Evolutionary conservation across 2,113 vertebrate species (phyloP), one percentile per base, ranked within the genome.

Genomic region (Oncorhynchus gorbuscha): DNA sequence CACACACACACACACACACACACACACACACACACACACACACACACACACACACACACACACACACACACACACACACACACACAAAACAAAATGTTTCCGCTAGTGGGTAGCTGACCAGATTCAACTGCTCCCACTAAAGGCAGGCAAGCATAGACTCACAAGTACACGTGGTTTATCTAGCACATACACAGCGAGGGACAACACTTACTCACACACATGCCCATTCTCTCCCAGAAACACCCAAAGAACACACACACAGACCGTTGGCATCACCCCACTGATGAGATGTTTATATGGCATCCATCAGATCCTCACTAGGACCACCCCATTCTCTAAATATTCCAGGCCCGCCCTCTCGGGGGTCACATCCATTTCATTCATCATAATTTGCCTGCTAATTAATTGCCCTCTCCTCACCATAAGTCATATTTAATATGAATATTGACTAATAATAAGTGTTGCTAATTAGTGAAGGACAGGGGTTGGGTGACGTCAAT

Each of bases 341-440:
- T 71, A 78, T 75, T 85, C 83, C 81, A 70, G 67, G 28, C 8
- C 26, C 14, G 12, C 55, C 84, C 87, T 85, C 86, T 55, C 76
- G 69, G 70, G 76, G 72, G 12, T 39, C 5, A 62, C 70, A 72
- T 79, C 72, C 64, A 39, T 75, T 68, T 71, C 72, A 79, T 87
- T 85, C 81, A 83, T 89, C 85, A 84, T 83, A 76, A 79, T 76
- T 79, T 82, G 83, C 85, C 78, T 72, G 69, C 82, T 83, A 88
- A 92, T 91, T 78, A 90, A 88, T 84, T 83, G 86, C 75, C 80
- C 76, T 73, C 79, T 87, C 82, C 24, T 32, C 59, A 76, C 76
- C 49, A 75, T 83, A 74, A 76, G 81, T 90, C 74, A 64, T 82
- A 66, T 76, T 76, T 75, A 86, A 83, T 77, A 86, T 79, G 79